These are phyloP conservation scores for Amiota minor DNA, from an alignment of 2,888 invertebrate species.

Conservation along the genomic window DNA sequence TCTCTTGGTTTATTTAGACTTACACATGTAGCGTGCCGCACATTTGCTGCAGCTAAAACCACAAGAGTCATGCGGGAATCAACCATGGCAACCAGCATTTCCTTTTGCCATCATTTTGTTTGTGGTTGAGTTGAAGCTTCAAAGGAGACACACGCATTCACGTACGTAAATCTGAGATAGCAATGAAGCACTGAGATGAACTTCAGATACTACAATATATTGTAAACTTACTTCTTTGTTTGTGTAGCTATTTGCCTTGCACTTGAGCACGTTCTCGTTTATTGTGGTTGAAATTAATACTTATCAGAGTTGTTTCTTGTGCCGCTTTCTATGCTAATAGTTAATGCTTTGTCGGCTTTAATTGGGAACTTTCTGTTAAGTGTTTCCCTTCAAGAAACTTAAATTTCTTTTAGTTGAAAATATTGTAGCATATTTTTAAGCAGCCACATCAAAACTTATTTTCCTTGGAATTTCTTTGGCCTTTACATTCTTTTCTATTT, in stretches of 20 bases:
- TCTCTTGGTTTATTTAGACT: not conserved
- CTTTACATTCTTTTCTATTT: not conserved
- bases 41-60: slow-evolving; percentile 1
- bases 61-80: not conserved
- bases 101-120: not conserved
- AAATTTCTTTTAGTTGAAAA: not conserved
- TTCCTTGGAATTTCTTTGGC: not conserved
- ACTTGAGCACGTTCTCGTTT: slow-evolving; percentile 53
- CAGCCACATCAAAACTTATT: not conserved
- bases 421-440: slow-evolving; percentile 15
- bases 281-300: slow-evolving; percentile 15
- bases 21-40: not conserved
- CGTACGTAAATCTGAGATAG: slow-evolving; percentile 34
- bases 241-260: slow-evolving; percentile 56
- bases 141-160: not conserved
- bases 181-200: slow-evolving; percentile 50
- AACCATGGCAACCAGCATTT: slow-evolving; percentile 28
- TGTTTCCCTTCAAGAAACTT: not conserved
- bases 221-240: slow-evolving; percentile 13
- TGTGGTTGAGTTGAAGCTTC: not conserved
- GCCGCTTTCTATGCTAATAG: slow-evolving; percentile 2
- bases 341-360: not conserved
- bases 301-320: slow-evolving; percentile 7
- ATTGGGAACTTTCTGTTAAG: not conserved
- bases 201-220: slow-evolving; percentile 24